Percentiles rank a stretch among this genome's conserved stretches.
phyloP scores from a whole-genome alignment of 2,888 invertebrate genomes.

The Nowickia ferox region DNA sequence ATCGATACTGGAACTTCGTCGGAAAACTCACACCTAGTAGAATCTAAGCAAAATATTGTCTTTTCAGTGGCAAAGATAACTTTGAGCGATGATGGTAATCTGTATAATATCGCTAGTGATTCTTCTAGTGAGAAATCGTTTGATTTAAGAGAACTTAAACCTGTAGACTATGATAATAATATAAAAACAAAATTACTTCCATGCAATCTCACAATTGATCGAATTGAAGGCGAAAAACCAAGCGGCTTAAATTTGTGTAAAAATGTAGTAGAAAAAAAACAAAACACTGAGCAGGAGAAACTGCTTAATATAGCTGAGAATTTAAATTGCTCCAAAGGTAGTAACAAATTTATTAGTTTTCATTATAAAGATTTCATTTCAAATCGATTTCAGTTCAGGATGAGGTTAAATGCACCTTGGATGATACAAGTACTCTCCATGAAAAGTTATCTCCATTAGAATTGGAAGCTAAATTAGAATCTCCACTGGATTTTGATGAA shows the following conservation, averaged over 20 bases:
- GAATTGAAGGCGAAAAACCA: background rate
- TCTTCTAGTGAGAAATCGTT: conserved; percentile 35
- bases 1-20: background rate
- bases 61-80: conserved; percentile 56
- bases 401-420: background rate
- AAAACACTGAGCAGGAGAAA: background rate
- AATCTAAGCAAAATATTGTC: conserved; percentile 36
- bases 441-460: conserved; percentile 73
- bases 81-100: conserved; percentile 51
- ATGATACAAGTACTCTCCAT: background rate
- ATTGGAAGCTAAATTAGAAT: conserved; percentile 74
- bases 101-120: conserved; percentile 53
- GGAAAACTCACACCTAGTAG: background rate
- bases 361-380: background rate
- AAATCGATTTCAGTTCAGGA: conserved; percentile 7
- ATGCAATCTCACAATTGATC: background rate
- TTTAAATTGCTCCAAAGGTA: conserved; percentile 18
- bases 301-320: background rate
- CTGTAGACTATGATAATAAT: background rate
- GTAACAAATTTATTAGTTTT: background rate
- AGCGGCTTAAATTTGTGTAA: conserved; percentile 1
- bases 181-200: background rate
- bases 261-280: background rate
- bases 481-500: conserved; percentile 73
- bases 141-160: conserved; percentile 3